Evolutionary conservation across 2,113 vertebrate genomes (phyloP).

Genomic region (Oenanthe oenanthe): DNA sequence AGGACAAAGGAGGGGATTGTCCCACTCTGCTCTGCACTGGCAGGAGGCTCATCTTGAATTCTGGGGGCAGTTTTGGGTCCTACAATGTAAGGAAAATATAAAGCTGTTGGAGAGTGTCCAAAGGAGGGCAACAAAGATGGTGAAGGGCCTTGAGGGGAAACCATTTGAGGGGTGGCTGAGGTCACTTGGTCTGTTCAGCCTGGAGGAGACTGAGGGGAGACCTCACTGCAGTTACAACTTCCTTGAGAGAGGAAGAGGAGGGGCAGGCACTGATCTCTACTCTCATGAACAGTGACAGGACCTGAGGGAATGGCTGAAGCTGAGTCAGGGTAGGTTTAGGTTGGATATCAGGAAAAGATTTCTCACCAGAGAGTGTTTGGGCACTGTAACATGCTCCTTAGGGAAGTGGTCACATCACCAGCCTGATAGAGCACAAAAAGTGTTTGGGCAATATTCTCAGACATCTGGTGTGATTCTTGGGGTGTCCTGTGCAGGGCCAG

Average conservation of each 20-base stretch:
- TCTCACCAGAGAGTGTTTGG: not conserved
- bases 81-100: not conserved
- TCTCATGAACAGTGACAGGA: not conserved
- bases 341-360: not conserved
- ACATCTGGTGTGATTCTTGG: not conserved
- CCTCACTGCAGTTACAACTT: not conserved
- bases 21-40: not conserved
- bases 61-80: not conserved
- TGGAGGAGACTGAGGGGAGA: not conserved
- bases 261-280: not conserved
- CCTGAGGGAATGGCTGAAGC: rapidly evolving
- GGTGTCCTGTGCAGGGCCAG: not conserved
- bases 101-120: not conserved
- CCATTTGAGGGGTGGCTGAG: rapidly evolving
- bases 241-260: not conserved
- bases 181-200: not conserved
- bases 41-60: not conserved
- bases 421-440: not conserved
- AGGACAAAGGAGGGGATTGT: not conserved
- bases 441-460: not conserved
- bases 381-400: not conserved
- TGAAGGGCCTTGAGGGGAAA: not conserved
- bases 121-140: not conserved
- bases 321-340: not conserved
- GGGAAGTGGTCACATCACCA: not conserved